These are phyloP conservation scores for Zophobas morio DNA, from an alignment of 1,140 invertebrate species.

Conservation along the genomic window DNA sequence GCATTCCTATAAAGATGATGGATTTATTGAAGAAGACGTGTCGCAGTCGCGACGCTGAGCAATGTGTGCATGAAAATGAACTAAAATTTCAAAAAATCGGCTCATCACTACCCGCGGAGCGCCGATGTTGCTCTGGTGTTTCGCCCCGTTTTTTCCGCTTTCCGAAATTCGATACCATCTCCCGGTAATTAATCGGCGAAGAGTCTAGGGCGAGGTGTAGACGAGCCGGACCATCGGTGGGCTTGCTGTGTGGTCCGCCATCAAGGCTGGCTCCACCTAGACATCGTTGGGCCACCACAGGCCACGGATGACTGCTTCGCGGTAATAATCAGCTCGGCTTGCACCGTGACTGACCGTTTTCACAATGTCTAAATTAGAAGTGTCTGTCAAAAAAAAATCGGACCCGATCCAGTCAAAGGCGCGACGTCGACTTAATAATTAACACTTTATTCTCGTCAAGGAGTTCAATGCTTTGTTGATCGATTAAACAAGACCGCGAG, in stretches of 20 bases:
- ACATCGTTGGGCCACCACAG: slow-evolving; percentile 40
- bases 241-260: slow-evolving; percentile 36
- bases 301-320: slow-evolving; percentile 40
- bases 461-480: slow-evolving; percentile 1
- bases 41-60: too few relatives aligned
- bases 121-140: too few relatives aligned
- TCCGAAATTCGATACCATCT: slow-evolving; percentile 26
- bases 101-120: too few relatives aligned
- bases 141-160: not conserved
- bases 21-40: too few relatives aligned
- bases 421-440: slow-evolving; percentile 1
- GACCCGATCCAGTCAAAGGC: slow-evolving; percentile 4
- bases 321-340: slow-evolving; percentile 24
- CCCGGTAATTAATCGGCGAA: slow-evolving; percentile 31
- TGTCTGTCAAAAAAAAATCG: slow-evolving; percentile 20
- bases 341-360: slow-evolving; percentile 41
- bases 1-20: too few relatives aligned
- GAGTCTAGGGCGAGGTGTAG: slow-evolving; percentile 39
- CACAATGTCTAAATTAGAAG: slow-evolving; percentile 42
- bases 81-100: too few relatives aligned
- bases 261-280: slow-evolving; percentile 40
- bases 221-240: slow-evolving; percentile 20
- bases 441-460: not conserved
- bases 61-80: too few relatives aligned
- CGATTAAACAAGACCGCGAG: not conserved